These are phyloP conservation scores for Beroe forskalii DNA, from an alignment of 37 sponge, comb jelly and placozoan species.

Conservation along the genomic window DNA sequence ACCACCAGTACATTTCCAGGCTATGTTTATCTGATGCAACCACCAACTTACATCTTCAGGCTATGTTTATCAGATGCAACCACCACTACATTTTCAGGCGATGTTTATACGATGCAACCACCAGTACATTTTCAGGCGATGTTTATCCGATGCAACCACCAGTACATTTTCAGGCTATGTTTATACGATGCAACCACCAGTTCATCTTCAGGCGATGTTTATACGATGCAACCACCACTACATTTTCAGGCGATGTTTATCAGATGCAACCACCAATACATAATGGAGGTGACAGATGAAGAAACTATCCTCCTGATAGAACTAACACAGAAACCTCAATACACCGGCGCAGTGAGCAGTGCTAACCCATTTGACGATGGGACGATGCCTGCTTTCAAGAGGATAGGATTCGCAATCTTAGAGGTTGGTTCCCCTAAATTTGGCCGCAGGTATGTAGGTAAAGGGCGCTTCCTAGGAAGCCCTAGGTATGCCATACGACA, in stretches of 20 bases:
- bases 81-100: background rate
- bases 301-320: constrained; percentile 18
- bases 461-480: too few species aligned
- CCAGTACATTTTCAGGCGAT: constrained; percentile 56
- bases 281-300: constrained; percentile 23
- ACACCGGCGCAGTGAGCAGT: constrained; percentile 59
- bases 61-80: constrained; percentile 20
- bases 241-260: constrained; percentile 62
- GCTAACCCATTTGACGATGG: constrained; percentile 62
- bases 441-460: too few species aligned
- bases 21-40: constrained; percentile 17
- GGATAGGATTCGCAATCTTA: constrained; percentile 36
- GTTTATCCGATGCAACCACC: constrained; percentile 47
- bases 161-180: constrained; percentile 52
- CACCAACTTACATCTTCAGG: background rate
- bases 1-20: background rate
- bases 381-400: constrained; percentile 41
- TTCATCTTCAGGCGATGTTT: constrained; percentile 62
- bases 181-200: constrained; percentile 62
- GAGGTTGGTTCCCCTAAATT: background rate
- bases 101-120: constrained; percentile 40
- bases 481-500: too few species aligned
- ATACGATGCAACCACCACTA: constrained; percentile 60
- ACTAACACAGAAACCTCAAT: constrained; percentile 62
- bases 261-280: constrained; percentile 50